A percentile compares a stretch with the other conserved stretches of the same genome.
Evolutionary conservation across 2,888 invertebrate genomes (phyloP).

Genomic region (Philereme vetulata): DNA sequence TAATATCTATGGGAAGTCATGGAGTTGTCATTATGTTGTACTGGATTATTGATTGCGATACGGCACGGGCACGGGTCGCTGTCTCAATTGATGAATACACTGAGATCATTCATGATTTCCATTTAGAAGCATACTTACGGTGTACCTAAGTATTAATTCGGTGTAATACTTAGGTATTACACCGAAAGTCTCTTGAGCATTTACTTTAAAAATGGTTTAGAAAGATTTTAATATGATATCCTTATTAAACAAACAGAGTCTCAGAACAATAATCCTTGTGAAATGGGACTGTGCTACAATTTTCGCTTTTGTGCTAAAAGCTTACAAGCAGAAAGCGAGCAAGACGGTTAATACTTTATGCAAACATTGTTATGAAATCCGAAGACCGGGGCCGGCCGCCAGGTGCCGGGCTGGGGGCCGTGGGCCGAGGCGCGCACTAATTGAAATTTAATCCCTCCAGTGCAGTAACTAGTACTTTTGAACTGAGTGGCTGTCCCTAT

Average conservation of each 20-base stretch:
- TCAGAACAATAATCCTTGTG: not conserved
- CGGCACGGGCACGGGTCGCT: conserved; percentile 12
- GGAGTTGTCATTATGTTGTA: conserved; percentile 20
- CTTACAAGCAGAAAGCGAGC: conserved; percentile 3
- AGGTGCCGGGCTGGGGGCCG: too few species aligned
- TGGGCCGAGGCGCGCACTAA: conserved; percentile 15
- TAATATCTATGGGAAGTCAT: conserved; percentile 20
- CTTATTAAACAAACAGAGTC: too few species aligned
- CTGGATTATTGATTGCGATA: conserved; percentile 23
- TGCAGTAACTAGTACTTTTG: not conserved
- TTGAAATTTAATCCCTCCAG: conserved; percentile 43
- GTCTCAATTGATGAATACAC: not conserved
- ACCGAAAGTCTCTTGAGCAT: too few species aligned
- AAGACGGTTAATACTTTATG: conserved; percentile 8
- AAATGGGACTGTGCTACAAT: not conserved
- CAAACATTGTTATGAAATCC: conserved; percentile 20
- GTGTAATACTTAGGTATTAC: too few species aligned
- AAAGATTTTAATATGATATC: too few species aligned
- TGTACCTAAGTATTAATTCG: too few species aligned
- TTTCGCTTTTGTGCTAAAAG: too few species aligned
- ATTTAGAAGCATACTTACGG: too few species aligned
- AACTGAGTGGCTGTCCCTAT: too few species aligned
- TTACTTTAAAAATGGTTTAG: too few species aligned
- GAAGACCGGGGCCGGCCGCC: not conserved
- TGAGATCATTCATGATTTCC: conserved; percentile 8